Conservation (phyloP, 1,140 invertebrate species). For the Amphibalanus amphitrite region DNA sequence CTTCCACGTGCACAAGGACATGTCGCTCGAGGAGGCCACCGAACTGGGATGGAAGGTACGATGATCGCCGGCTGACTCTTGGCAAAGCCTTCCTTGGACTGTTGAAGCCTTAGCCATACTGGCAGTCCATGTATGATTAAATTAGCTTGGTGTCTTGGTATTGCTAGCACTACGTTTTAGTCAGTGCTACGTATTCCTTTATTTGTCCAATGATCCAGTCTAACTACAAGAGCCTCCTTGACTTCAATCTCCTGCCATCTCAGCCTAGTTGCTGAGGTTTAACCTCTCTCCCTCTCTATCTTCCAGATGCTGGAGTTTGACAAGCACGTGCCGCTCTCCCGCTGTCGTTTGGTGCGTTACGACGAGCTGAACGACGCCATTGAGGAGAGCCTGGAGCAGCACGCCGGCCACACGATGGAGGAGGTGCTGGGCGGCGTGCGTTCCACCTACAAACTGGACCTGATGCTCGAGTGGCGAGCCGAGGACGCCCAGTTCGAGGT, state of each 20-base stretch:
- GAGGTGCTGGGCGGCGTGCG: constrained; percentile 32
- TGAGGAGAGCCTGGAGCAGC: constrained; percentile 47
- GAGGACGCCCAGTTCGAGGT: constrained; percentile 43
- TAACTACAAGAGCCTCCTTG: too few species aligned
- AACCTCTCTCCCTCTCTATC: neutral
- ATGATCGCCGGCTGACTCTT: constrained; percentile 12
- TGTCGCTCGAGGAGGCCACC: constrained; percentile 38
- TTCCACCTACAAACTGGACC: constrained; percentile 34
- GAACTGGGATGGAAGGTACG: constrained; percentile 37
- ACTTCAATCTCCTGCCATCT: too few species aligned
- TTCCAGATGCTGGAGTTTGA: constrained; percentile 38
- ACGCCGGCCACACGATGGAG: constrained; percentile 34
- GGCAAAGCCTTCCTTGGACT: neutral
- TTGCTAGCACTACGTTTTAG: too few species aligned
- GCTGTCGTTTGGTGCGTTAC: constrained; percentile 55
- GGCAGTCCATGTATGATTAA: too few species aligned
- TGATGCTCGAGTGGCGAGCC: constrained; percentile 46
- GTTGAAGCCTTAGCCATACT: too few species aligned
- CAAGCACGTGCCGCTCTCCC: constrained; percentile 36
- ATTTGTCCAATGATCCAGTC: too few species aligned
- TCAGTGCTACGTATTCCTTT: too few species aligned
- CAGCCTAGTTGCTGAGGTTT: too few species aligned
- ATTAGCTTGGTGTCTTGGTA: too few species aligned
- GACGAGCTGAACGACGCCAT: constrained; percentile 45
- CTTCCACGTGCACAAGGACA: constrained; percentile 36